Evolutionary conservation across 2,113 vertebrate species (phyloP).

Genomic region (Sminthopsis crassicaudata): DNA sequence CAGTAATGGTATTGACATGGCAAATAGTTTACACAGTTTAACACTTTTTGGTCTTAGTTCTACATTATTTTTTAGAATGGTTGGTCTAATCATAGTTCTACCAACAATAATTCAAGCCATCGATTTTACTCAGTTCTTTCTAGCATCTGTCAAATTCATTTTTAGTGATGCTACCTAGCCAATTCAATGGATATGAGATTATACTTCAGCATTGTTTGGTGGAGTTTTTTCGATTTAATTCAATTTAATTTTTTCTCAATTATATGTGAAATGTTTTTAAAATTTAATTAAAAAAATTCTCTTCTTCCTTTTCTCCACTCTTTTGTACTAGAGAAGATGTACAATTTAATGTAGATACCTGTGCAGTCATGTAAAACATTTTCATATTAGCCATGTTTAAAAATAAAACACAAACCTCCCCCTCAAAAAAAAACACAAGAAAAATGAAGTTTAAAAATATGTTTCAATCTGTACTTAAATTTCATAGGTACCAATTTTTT

Average conservation of each 20-base stretch:
- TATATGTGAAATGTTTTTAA: too few species aligned
- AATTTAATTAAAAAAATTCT: too few species aligned
- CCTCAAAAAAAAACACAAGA: too few species aligned
- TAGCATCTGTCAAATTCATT: not conserved
- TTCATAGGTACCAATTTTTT: too few species aligned
- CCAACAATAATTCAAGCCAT: not conserved
- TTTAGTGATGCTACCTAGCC: not conserved
- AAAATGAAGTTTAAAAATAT: too few species aligned
- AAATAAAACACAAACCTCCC: not conserved
- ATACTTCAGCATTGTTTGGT: not conserved
- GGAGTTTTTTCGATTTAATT: too few species aligned
- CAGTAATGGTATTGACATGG: not conserved
- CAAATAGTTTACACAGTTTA: not conserved
- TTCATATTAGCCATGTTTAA: not conserved
- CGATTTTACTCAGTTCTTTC: not conserved
- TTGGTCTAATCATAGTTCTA: not conserved
- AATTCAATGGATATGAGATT: not conserved
- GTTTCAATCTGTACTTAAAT: too few species aligned
- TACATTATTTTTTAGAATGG: not conserved
- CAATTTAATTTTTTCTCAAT: too few species aligned
- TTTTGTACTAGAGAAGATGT: too few species aligned
- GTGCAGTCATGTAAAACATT: not conserved
- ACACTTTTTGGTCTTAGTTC: not conserved
- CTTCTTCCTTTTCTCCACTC: too few species aligned
- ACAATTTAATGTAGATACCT: too few species aligned